Evolutionary conservation across 2,113 vertebrate genomes (phyloP), one percentile per base, ranked within the genome.

Genomic region (Ceratotherium simum): DNA sequence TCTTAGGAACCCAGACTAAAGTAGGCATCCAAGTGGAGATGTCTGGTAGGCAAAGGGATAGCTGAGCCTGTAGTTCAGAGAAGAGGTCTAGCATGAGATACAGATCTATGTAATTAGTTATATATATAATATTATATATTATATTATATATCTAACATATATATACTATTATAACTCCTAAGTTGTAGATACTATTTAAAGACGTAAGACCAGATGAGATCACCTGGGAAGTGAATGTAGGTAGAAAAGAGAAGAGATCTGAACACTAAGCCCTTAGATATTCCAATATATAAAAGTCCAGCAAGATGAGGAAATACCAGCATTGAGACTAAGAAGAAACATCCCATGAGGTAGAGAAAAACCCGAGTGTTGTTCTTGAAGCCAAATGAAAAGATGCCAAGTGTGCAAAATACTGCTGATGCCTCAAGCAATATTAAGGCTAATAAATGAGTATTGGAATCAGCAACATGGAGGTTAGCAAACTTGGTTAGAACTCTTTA

Each of bases 1-100:
- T 80, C 93, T 93, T 84, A 80, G 60, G 58, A 90, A 69, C 27
- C 39, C 51, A 62, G 39, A 80, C 16, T 79, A 93, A 95, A 62
- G 60, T 42, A 69, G 54, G 33, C 51, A 36, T 91, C 80, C 54
- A 81, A 93, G 17, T 69, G 17, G 70, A 70, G 20, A 76, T 56
- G 31, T 69, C 67, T 93, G 14, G 36, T 48, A 73, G 81, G 58
- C 25, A 91, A 96, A 82, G 39, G 29, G 3, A 56, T 76, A 73
- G 29, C 60, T 39, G 62, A 86, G 25, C 46, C 60, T 86, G 23
- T 39, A 54, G 48, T 75, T 80, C 42, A 73, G 39, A 76, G 51
- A 69, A 81, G 56, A 90, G 56, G 12, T 62, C 21, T 29, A 90
- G 48, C 58, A 29, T 81, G n/a, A 42, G 20, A 92, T 20, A 48